Evolutionary conservation across 64 coral and sea anemone species (phyloP).

Genomic region (Pachyseris speciosa): DNA sequence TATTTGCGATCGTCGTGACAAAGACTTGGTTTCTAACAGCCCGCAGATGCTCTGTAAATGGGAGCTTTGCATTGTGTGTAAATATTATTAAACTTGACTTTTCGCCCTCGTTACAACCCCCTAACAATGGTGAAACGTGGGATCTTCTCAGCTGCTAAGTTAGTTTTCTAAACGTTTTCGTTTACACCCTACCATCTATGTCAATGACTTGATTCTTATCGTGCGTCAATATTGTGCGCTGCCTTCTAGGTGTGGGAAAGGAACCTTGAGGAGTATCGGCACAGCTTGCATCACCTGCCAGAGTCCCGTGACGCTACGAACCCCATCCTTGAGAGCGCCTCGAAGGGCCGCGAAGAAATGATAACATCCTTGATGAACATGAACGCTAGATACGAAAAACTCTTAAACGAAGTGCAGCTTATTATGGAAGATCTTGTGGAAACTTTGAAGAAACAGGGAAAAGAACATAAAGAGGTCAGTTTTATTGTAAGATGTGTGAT

Average conservation of each 20-base stretch:
- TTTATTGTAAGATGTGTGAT: neutral
- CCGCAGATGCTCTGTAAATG: no score
- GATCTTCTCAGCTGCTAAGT: no score
- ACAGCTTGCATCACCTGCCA: constrained; percentile 80
- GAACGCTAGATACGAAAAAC: constrained; percentile 78
- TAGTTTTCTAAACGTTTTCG: no score
- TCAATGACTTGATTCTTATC: no score
- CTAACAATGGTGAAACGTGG: no score
- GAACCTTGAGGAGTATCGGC: constrained; percentile 79
- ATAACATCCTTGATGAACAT: constrained; percentile 68
- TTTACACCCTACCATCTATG: no score
- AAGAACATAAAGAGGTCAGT: constrained; percentile 77
- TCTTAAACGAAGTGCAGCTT: constrained; percentile 78
- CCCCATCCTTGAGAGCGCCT: constrained; percentile 69
- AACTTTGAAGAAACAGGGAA: constrained; percentile 81
- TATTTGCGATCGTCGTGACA: no score
- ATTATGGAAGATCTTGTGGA: constrained; percentile 75
- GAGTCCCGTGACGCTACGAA: constrained; percentile 87
- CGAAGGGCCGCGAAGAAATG: constrained; percentile 78
- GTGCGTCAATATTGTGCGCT: neutral
- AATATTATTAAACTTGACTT: no score
- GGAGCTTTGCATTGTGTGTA: no score
- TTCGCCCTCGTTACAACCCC: no score
- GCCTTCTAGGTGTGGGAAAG: constrained; percentile 68
- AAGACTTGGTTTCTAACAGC: no score